Conservation (phyloP, 2,113 vertebrate genomes). For the Pomatorhinus ruficollis region DNA sequence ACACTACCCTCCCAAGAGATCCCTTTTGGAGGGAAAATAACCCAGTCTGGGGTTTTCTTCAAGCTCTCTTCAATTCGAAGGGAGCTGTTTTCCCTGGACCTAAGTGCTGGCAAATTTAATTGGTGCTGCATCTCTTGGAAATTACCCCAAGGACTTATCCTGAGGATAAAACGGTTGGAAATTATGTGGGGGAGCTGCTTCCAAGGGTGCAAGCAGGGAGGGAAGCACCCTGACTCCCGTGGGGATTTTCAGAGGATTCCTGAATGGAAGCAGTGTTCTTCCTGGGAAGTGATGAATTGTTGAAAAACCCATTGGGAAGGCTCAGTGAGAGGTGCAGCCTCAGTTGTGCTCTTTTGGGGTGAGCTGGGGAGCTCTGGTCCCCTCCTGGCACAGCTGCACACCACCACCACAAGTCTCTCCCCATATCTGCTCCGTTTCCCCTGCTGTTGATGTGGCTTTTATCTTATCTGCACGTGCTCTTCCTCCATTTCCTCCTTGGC, state of each 20-base stretch:
- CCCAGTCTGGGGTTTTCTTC: neutral
- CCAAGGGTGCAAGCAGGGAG: neutral
- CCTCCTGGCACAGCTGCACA: neutral
- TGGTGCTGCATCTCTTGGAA: neutral
- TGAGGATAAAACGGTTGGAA: neutral
- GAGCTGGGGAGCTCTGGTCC: neutral
- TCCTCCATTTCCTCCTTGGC: constrained; percentile 9
- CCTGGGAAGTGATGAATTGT: fast-evolving
- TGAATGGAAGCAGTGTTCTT: neutral
- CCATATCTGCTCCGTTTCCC: neutral
- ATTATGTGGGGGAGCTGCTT: neutral
- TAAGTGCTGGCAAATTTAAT: neutral
- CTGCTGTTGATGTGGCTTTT: neutral
- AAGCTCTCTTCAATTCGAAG: neutral
- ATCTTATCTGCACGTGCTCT: constrained; percentile 1
- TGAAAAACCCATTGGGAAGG: neutral
- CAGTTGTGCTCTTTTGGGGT: neutral
- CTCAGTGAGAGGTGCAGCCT: neutral
- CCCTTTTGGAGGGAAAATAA: neutral
- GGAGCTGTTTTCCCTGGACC: neutral
- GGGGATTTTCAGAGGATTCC: neutral
- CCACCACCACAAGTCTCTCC: neutral
- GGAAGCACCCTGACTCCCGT: neutral
- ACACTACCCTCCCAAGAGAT: neutral
- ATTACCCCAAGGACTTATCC: neutral